Evolutionary conservation across 1,140 invertebrate species (phyloP).

Genomic region (Andricus grossulariae): DNA sequence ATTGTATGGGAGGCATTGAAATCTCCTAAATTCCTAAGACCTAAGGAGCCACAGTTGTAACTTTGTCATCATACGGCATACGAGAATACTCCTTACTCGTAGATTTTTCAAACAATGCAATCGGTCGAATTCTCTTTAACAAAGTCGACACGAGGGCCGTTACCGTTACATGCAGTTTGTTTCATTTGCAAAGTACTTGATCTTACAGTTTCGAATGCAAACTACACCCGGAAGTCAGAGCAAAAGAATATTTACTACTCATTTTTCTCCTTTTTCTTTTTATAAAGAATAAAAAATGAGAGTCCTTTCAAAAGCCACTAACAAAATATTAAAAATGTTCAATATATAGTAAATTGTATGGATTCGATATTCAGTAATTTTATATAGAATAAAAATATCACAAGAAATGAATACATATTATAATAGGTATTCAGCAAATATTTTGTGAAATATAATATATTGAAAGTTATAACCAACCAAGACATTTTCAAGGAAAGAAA

Average conservation of each 20-base stretch:
- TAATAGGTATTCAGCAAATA: too few relatives aligned
- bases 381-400: too few relatives aligned
- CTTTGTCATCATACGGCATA: conserved; percentile 9
- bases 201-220: conserved; percentile 6
- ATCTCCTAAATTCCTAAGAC: not conserved
- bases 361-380: too few relatives aligned
- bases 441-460: too few relatives aligned
- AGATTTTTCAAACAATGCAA: conserved; percentile 38
- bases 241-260: not conserved
- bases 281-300: too few relatives aligned
- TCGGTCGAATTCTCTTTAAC: conserved; percentile 40
- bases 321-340: too few relatives aligned
- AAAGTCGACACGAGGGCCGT: conserved; percentile 33
- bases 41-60: not conserved
- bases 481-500: not conserved
- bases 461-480: too few relatives aligned
- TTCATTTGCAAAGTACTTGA: conserved; percentile 32
- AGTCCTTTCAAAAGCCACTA: too few relatives aligned
- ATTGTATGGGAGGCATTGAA: conserved; percentile 14
- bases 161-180: conserved; percentile 35
- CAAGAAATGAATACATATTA: too few relatives aligned
- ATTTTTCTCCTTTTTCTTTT: not conserved
- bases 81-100: conserved; percentile 22
- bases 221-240: conserved; percentile 26
- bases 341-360: too few relatives aligned